Base-by-base conservation (phyloP, 1,140 invertebrate species). In the Eciton burchellii region DNA sequence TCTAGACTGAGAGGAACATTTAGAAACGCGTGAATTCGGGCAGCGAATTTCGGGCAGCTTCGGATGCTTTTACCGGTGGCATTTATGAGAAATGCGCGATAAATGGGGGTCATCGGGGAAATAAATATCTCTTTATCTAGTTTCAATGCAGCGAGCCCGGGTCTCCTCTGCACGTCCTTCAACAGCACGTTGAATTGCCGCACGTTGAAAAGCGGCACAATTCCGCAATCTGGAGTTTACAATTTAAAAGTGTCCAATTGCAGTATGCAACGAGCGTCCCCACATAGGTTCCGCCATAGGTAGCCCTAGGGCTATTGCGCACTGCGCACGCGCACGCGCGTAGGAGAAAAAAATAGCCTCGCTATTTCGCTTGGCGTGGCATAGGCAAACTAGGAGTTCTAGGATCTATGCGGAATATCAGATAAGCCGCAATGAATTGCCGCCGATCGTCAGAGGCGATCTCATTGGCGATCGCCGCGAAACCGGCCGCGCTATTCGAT, bases 361-460 rank as follows among this genome's bases (percentile, higher is more conserved):
- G 63, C 11, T n/a, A n/a, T n/a, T n/a, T n/a, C n/a, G n/a, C n/a
- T n/a, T n/a, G n/a, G n/a, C n/a, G n/a, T n/a, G n/a, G n/a, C n/a
- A n/a, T n/a, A n/a, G n/a, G n/a, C n/a, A n/a, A n/a, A n/a, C n/a
- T n/a, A n/a, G n/a, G n/a, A n/a, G n/a, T n/a, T n/a, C n/a, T n/a
- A n/a, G n/a, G 29, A 56, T 56, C 26, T 21, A 9, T 45, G 65
- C 49, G 68, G 62, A 73, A 86, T 87, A 86, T 87, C 84, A 87
- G 85, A 87, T 87, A 87, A 87, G 84, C 35, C 29, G 81, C 56
- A 86, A 87, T 87, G 84, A 87, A 86, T 87, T 87, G 85, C 85
- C 47, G 12, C 84, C 85, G 85, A 87, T 87, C 86, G 85, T 87
- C 85, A 83, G 85, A 87, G 85, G n/a, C n/a, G n/a, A 87, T 87